Percentiles rank a stretch among this genome's conserved stretches.
Conservation (phyloP, 2,797 vertebrate species). For the Dicrostonyx torquatus region DNA sequence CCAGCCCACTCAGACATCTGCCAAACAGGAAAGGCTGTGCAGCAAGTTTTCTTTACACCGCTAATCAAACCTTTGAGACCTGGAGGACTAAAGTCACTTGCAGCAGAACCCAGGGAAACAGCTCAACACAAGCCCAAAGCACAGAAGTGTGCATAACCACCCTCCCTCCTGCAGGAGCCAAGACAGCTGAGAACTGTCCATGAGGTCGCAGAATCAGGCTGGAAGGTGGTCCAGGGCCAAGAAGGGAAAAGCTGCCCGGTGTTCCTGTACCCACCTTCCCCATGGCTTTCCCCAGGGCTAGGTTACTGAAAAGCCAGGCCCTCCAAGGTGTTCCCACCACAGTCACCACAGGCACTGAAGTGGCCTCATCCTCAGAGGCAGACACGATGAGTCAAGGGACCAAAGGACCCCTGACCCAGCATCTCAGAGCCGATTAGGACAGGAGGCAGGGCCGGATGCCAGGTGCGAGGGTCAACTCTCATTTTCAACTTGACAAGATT, state of each 20-base stretch:
- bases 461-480: neutral
- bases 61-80: neutral
- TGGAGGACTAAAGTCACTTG: neutral
- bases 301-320: neutral
- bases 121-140: neutral
- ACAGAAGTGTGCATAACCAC: neutral
- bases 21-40: neutral
- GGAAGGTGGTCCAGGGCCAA: neutral
- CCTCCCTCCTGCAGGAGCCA: neutral
- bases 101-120: conserved; percentile 12
- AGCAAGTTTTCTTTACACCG: neutral
- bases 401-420: neutral
- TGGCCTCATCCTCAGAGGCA: neutral
- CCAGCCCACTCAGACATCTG: neutral
- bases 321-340: neutral
- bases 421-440: neutral
- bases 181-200: neutral
- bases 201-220: neutral
- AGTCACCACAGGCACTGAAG: neutral
- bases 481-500: neutral
- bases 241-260: neutral
- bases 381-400: neutral
- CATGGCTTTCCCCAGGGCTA: neutral
- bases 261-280: neutral
- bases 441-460: neutral